phyloP scores from a whole-genome alignment of 92 coral and sea anemone genomes.

The Meandrina meandrites region DNA sequence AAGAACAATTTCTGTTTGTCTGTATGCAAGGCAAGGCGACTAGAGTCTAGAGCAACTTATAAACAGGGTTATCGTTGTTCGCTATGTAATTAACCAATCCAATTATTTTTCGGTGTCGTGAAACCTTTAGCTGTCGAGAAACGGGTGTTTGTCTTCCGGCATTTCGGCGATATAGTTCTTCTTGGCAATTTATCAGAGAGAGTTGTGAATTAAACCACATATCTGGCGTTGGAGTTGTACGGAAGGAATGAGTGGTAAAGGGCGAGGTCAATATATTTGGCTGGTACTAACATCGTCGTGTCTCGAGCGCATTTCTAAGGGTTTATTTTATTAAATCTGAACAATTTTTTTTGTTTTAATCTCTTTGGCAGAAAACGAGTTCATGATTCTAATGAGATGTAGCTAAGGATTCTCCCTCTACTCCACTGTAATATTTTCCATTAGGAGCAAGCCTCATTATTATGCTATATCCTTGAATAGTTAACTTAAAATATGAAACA shows the following conservation, averaged over 20 bases:
- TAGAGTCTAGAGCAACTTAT: background rate
- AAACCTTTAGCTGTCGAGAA: background rate
- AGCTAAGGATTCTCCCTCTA: background rate
- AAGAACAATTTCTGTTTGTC: background rate
- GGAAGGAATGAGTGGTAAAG: slow-evolving; percentile 5
- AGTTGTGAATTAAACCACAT: background rate
- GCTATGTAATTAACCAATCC: background rate
- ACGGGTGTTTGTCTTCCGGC: background rate
- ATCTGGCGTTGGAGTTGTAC: background rate
- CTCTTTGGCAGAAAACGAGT: background rate
- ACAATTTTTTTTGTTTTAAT: background rate
- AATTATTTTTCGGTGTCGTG: background rate
- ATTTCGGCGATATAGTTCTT: background rate
- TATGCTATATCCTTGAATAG: background rate
- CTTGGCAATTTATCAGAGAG: background rate
- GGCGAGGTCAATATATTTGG: slow-evolving; percentile 9
- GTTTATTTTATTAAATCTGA: background rate
- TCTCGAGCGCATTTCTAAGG: background rate
- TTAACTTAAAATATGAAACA: background rate
- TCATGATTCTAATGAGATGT: background rate
- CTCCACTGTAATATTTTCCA: background rate
- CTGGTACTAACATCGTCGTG: background rate
- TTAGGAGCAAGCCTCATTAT: background rate
- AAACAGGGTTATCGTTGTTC: background rate
- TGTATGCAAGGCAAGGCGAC: background rate